Conservation (phyloP, 2,113 vertebrate genomes). For the Plectropomus leopardus region DNA sequence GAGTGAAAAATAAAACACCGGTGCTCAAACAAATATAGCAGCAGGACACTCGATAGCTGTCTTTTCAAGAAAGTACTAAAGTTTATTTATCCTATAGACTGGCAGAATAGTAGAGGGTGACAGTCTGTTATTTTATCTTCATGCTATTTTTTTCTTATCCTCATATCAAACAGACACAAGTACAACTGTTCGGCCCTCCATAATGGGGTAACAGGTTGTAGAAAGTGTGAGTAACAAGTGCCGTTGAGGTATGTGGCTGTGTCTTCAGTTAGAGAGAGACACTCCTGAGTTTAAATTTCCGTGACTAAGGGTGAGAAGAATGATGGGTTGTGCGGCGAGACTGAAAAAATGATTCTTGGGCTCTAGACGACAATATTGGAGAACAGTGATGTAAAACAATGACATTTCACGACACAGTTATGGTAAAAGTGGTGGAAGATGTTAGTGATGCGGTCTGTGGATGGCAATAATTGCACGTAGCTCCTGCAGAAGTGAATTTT, state of each 20-base stretch:
- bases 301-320: neutral
- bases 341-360: neutral
- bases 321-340: neutral
- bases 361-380: neutral
- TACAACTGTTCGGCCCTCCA: neutral
- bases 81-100: constrained; percentile 9
- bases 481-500: constrained; percentile 38
- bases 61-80: constrained; percentile 1
- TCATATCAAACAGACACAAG: constrained; percentile 1
- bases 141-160: neutral
- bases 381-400: constrained; percentile 29
- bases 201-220: constrained; percentile 32
- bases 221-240: constrained; percentile 2
- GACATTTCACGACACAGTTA: constrained; percentile 14
- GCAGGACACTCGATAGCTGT: neutral
- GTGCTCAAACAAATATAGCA: neutral
- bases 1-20: neutral
- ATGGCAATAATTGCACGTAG: constrained; percentile 29
- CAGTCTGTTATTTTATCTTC: constrained; percentile 9
- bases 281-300: neutral
- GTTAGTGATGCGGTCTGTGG: constrained; percentile 2
- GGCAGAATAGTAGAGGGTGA: neutral
- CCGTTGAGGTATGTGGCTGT: neutral
- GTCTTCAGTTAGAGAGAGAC: neutral
- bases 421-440: constrained; percentile 15